Evolutionary conservation across 2,113 vertebrate genomes (phyloP).

Genomic region (Phalacrocorax aristotelis): DNA sequence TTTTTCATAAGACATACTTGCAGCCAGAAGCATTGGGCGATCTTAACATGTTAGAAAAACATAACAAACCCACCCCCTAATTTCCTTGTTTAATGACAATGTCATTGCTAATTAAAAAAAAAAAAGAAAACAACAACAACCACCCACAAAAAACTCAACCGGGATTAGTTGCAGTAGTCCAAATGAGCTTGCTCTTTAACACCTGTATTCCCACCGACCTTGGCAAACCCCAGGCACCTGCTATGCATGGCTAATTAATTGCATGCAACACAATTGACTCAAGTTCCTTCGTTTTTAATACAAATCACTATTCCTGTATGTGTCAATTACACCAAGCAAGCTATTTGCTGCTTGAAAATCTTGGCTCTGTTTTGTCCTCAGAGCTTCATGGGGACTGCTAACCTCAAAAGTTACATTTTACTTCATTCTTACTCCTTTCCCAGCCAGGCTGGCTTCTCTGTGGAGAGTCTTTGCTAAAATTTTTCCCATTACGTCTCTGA

Average conservation of each 20-base stretch:
- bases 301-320: not conserved
- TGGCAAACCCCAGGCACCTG: not conserved
- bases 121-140: no score
- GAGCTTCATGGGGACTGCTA: not conserved
- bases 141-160: not conserved
- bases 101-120: not conserved
- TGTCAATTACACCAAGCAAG: not conserved
- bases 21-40: not conserved
- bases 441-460: fast-evolving
- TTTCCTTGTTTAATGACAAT: not conserved
- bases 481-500: not conserved
- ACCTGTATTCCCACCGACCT: not conserved
- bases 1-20: not conserved
- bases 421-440: not conserved
- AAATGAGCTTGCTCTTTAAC: constrained; percentile 18
- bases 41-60: not conserved
- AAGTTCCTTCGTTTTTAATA: not conserved
- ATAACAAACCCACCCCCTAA: not conserved
- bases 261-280: not conserved
- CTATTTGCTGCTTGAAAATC: not conserved
- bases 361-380: not conserved
- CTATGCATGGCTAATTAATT: not conserved
- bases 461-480: not conserved
- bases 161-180: not conserved
- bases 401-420: not conserved